A percentile compares a stretch with the other conserved stretches of the same genome.
These are phyloP conservation scores for Meteorus sp. DNA, from an alignment of 1,140 invertebrate species.

Conservation along the genomic window DNA sequence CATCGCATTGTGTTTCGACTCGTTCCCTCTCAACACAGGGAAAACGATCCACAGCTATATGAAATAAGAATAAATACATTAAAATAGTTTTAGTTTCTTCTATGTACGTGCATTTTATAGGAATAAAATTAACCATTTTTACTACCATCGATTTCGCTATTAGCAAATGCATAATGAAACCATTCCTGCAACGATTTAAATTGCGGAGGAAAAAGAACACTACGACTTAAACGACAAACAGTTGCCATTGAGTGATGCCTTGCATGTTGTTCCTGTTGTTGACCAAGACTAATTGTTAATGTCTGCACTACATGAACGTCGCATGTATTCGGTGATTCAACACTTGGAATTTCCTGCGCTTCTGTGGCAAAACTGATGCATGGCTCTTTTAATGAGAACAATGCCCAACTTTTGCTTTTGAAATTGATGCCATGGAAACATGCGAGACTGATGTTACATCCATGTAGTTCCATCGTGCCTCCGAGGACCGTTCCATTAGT, in stretches of 20 bases:
- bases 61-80: constrained; percentile 1
- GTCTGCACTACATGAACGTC: constrained; percentile 81
- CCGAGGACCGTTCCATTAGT: constrained; percentile 82
- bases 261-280: constrained; percentile 67
- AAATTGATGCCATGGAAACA: constrained; percentile 98
- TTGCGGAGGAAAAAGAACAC: constrained; percentile 91
- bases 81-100: constrained; percentile 17
- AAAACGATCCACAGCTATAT: constrained; percentile 84
- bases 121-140: constrained; percentile 1
- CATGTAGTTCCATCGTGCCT: constrained; percentile 89
- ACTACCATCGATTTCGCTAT: constrained; percentile 88
- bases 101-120: constrained; percentile 8
- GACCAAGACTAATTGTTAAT: constrained; percentile 86
- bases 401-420: constrained; percentile 94
- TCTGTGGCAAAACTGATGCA: constrained; percentile 95
- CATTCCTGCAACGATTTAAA: constrained; percentile 93
- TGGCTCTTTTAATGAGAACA: constrained; percentile 93
- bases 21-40: constrained; percentile 79
- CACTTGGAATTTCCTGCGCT: constrained; percentile 79
- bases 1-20: constrained; percentile 54
- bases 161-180: constrained; percentile 95
- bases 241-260: constrained; percentile 88
- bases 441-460: constrained; percentile 90
- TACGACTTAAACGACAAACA: constrained; percentile 87
- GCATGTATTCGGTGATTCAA: constrained; percentile 58